phyloP scores from a whole-genome alignment of 2,888 invertebrate species.

The Ommatoiulus sabulosus region DNA sequence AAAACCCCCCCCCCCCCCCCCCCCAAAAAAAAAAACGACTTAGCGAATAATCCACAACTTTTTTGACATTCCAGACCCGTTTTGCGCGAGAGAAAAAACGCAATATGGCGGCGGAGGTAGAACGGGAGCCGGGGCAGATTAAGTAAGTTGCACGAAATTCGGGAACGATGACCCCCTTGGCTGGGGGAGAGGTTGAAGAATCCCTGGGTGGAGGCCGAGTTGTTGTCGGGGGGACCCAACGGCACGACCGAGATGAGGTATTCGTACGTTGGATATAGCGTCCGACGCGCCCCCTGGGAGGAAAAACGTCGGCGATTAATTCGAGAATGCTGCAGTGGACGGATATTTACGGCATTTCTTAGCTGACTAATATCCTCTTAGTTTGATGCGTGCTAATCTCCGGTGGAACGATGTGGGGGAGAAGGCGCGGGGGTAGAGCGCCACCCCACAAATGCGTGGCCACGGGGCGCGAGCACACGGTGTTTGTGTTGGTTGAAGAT shows the following conservation, averaged over 20 bases:
- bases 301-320: not conserved
- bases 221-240: not conserved
- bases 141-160: conserved; percentile 3
- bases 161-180: not conserved
- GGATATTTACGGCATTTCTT: not conserved
- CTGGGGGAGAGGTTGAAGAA: not conserved
- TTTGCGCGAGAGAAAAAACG: not conserved
- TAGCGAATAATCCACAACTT: not conserved
- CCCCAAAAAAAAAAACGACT: not conserved
- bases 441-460: not conserved
- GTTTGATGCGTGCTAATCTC: not conserved
- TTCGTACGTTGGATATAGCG: not conserved
- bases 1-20: too few species aligned
- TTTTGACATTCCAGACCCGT: not conserved
- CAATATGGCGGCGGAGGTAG: not conserved
- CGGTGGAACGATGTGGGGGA: not conserved
- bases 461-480: not conserved
- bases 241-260: not conserved
- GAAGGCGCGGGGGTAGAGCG: not conserved
- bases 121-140: conserved; percentile 12
- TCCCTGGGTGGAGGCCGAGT: not conserved
- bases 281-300: not conserved
- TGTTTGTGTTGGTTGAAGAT: not conserved
- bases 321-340: not conserved
- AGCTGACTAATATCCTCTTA: too few species aligned